Evolutionary conservation across 2,113 vertebrate genomes (phyloP).

Genomic region (Phrynosoma platyrhinos): DNA sequence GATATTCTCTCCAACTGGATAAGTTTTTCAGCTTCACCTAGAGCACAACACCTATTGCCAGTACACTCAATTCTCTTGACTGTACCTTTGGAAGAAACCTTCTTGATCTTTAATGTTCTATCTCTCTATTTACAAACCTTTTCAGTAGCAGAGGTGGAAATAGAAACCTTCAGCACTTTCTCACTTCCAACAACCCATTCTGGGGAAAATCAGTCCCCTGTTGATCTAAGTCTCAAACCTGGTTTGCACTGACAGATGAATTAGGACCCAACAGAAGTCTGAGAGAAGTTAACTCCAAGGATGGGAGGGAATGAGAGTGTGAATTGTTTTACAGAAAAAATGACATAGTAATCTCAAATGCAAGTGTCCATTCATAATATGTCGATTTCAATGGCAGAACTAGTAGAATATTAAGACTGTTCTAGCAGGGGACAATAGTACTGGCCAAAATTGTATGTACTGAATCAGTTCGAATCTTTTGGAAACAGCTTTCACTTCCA

Average conservation of each 20-base stretch:
- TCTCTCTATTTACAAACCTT: slow-evolving; percentile 10
- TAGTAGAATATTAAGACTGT: too few species aligned
- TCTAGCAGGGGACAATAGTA: background rate
- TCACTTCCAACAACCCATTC: background rate
- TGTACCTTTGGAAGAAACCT: background rate
- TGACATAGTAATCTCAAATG: background rate
- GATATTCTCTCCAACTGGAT: background rate
- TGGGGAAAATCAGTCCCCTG: background rate
- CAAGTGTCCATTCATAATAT: background rate
- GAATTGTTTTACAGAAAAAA: background rate
- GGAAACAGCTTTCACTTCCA: slow-evolving; percentile 5
- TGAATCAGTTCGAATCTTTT: background rate
- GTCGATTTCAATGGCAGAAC: background rate
- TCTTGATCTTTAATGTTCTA: background rate
- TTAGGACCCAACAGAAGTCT: background rate
- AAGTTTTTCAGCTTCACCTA: background rate
- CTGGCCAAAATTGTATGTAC: background rate
- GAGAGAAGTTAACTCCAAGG: background rate
- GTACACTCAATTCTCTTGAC: background rate
- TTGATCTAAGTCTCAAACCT: background rate
- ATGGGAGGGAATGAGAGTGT: background rate
- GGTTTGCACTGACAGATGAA: background rate
- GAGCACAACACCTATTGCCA: background rate
- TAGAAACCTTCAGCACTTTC: background rate
- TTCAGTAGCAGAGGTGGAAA: background rate